A percentile compares a stretch with the other conserved stretches of the same genome.
phyloP scores from a whole-genome alignment of 2,888 invertebrate species.

The Serripes groenlandicus region DNA sequence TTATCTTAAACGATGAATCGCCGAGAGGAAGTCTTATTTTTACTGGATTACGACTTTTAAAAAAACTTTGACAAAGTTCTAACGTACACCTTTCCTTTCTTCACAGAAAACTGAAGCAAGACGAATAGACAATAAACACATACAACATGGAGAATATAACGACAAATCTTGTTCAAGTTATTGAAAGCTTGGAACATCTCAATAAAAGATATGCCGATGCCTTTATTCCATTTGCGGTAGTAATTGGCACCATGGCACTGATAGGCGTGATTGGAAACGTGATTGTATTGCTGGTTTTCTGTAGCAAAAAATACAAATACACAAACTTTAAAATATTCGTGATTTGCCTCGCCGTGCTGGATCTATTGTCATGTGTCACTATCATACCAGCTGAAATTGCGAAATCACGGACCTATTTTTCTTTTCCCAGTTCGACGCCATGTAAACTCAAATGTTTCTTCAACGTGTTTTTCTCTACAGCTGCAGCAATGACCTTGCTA shows the following conservation, averaged over 20 bases:
- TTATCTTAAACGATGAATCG: no score
- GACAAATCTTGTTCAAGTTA: background rate
- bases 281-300: slow-evolving; percentile 44
- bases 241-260: slow-evolving; percentile 37
- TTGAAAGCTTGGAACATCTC: slow-evolving; percentile 43
- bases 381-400: slow-evolving; percentile 52
- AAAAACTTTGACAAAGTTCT: no score
- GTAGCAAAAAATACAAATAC: slow-evolving; percentile 39
- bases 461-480: slow-evolving; percentile 32
- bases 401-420: slow-evolving; percentile 43
- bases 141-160: no score
- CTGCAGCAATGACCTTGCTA: slow-evolving; percentile 37
- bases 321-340: slow-evolving; percentile 59
- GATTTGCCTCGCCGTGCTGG: slow-evolving; percentile 37
- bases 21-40: no score
- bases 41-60: no score
- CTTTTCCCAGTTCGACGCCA: slow-evolving; percentile 19
- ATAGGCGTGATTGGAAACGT: slow-evolving; percentile 52
- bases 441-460: slow-evolving; percentile 63
- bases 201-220: slow-evolving; percentile 46
- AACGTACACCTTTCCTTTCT: no score
- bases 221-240: slow-evolving; percentile 40
- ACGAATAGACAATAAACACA: no score
- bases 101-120: no score
- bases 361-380: slow-evolving; percentile 48